These are phyloP conservation scores for Porites lobata DNA, from an alignment of 92 coral and sea anemone genomes.

Conservation along the genomic window DNA sequence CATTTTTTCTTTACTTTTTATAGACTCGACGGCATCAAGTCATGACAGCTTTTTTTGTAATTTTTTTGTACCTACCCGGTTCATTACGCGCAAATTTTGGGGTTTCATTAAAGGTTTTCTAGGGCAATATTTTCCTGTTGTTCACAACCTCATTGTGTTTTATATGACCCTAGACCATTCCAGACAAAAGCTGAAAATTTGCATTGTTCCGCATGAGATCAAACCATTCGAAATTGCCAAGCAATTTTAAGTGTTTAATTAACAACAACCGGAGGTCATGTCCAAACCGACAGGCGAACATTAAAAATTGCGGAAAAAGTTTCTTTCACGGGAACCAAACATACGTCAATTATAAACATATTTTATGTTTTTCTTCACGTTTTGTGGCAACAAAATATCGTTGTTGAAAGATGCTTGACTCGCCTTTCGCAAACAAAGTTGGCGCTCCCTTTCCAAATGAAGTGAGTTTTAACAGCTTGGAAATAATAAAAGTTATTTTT, in stretches of 20 bases:
- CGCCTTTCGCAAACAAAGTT: slow-evolving; percentile 42
- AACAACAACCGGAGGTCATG: slow-evolving; percentile 27
- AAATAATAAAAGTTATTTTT: neutral
- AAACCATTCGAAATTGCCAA: slow-evolving; percentile 4
- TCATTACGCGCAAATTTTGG: slow-evolving; percentile 21
- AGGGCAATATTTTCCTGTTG: slow-evolving; percentile 29
- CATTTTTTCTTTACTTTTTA: neutral
- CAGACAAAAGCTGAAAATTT: slow-evolving; percentile 52
- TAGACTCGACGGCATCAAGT: neutral
- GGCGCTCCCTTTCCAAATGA: neutral
- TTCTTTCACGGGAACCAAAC: neutral
- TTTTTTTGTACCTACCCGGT: neutral
- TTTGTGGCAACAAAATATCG: slow-evolving; percentile 12
- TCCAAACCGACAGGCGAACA: neutral
- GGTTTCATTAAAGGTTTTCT: slow-evolving; percentile 28
- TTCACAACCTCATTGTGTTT: slow-evolving; percentile 1
- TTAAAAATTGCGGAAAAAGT: slow-evolving; percentile 34
- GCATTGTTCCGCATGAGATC: slow-evolving; percentile 28
- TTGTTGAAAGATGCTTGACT: slow-evolving; percentile 12
- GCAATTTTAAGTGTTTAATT: slow-evolving; percentile 24
- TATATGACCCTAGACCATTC: slow-evolving; percentile 36
- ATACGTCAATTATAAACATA: neutral
- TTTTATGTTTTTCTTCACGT: slow-evolving; percentile 1
- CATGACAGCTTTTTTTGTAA: neutral
- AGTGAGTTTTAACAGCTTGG: slow-evolving; percentile 4